A percentile compares a stretch with the other conserved stretches of the same genome.
These are phyloP conservation scores for Aphis gossypii DNA, from an alignment of 1,140 invertebrate genomes.

Conservation along the genomic window DNA sequence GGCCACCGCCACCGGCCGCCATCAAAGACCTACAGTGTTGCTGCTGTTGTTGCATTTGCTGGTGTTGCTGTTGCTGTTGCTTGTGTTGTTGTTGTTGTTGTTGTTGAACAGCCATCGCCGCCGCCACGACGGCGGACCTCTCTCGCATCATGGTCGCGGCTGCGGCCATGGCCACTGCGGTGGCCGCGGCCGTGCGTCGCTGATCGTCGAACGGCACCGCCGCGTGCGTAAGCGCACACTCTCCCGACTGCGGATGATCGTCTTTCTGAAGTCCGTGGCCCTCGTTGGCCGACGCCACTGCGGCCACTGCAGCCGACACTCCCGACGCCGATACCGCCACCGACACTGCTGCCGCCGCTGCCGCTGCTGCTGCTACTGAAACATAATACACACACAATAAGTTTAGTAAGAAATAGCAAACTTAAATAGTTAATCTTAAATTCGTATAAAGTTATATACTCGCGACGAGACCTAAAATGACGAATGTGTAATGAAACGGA, in stretches of 20 bases:
- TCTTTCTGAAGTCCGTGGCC: not conserved
- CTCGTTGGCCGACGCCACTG: not conserved
- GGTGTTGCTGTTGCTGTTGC: not conserved
- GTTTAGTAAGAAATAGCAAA: not conserved
- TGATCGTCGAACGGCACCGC: not conserved
- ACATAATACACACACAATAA: not conserved
- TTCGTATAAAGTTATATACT: not conserved
- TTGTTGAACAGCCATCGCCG: not conserved
- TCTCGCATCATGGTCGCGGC: slow-evolving; percentile 23
- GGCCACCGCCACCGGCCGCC: not conserved
- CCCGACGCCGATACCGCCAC: not conserved
- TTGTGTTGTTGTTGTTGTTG: not conserved
- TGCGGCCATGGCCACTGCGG: slow-evolving; percentile 40
- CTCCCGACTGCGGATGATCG: not conserved
- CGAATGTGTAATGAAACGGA: too few relatives aligned
- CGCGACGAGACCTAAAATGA: too few relatives aligned
- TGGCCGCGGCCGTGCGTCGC: not conserved
- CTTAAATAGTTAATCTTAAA: too few relatives aligned
- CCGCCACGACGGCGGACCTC: not conserved
- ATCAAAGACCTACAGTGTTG: slow-evolving; percentile 10
- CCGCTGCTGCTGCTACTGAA: not conserved
- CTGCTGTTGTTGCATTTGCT: not conserved
- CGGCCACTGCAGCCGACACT: not conserved
- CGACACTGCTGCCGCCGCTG: not conserved
- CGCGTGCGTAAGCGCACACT: not conserved